Conservation (phyloP, 2,797 vertebrate genomes). For the Lateolabrax maculatus region DNA sequence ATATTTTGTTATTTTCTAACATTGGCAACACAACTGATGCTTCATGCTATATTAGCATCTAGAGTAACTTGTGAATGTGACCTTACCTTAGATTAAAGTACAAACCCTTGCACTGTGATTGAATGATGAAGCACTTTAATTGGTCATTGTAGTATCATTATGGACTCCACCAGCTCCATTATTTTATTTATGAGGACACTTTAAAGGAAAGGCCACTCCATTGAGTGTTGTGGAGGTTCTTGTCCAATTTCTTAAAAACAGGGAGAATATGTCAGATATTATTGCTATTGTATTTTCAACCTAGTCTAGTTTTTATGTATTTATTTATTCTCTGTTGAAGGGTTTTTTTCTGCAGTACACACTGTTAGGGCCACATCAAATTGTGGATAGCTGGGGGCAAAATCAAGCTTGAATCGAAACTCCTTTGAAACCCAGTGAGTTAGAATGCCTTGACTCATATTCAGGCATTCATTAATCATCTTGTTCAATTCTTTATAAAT, state of each 20-base stretch:
- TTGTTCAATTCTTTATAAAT: neutral
- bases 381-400: neutral
- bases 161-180: neutral
- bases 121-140: neutral
- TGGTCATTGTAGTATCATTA: neutral
- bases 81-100: too few species aligned
- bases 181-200: neutral
- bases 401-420: neutral
- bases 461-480: neutral
- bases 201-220: neutral
- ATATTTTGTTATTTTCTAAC: neutral
- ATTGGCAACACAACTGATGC: too few species aligned
- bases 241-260: neutral
- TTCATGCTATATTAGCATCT: neutral
- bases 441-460: neutral
- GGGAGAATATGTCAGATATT: neutral
- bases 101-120: too few species aligned
- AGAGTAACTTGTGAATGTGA: too few species aligned
- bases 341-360: neutral
- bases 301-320: neutral
- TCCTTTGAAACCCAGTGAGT: neutral
- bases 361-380: neutral
- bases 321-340: neutral
- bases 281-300: neutral
- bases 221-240: neutral